phyloP scores from a whole-genome alignment of 2,888 invertebrate genomes.

The Monochamus alternatus region DNA sequence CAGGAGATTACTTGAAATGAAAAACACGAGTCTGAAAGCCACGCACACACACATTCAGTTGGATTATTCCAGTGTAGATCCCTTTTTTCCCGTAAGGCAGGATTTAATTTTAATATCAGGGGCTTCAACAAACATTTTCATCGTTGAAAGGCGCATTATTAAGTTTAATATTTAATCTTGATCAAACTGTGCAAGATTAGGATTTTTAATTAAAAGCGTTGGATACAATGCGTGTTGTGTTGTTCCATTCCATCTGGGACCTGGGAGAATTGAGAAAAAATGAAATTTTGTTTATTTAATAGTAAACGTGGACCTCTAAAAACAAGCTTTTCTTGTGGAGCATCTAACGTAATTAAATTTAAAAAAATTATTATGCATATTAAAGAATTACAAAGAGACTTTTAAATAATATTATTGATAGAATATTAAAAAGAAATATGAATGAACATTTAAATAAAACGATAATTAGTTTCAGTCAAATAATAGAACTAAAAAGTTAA shows the following conservation, averaged over 20 bases:
- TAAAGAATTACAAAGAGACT: too few relatives aligned
- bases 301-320: too few relatives aligned
- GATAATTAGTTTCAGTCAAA: too few relatives aligned
- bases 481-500: too few relatives aligned
- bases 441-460: too few relatives aligned
- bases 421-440: too few relatives aligned
- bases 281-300: not conserved
- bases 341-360: too few relatives aligned
- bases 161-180: slow-evolving; percentile 5
- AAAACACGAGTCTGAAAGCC: too few relatives aligned
- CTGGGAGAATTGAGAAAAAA: not conserved
- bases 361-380: too few relatives aligned
- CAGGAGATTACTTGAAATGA: too few relatives aligned
- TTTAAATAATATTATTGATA: too few relatives aligned
- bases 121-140: slow-evolving; percentile 9
- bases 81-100: not conserved
- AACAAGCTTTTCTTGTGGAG: too few relatives aligned
- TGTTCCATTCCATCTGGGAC: not conserved
- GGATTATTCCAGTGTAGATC: not conserved
- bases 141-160: not conserved
- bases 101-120: slow-evolving; percentile 19
- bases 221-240: not conserved
- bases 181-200: slow-evolving; percentile 15
- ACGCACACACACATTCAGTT: not conserved
- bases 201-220: slow-evolving; percentile 12